These are phyloP conservation scores for Pempheris klunzingeri DNA, from an alignment of 2,797 vertebrate species.

Conservation along the genomic window DNA sequence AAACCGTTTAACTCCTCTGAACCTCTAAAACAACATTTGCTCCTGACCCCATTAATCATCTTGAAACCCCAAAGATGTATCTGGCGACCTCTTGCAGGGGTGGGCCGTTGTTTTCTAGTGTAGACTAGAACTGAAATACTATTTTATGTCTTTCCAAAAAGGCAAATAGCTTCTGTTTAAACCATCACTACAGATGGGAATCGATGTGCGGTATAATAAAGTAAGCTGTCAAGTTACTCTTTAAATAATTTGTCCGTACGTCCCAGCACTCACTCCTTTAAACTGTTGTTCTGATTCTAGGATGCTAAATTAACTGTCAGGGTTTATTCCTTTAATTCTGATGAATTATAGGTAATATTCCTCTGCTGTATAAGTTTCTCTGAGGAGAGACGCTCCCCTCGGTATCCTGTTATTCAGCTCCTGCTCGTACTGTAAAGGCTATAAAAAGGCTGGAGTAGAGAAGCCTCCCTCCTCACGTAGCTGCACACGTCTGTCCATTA, in stretches of 20 bases:
- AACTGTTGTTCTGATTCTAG: not conserved
- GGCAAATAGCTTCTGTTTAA: not conserved
- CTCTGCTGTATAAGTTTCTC: not conserved
- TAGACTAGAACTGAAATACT: not conserved
- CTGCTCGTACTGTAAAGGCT: conserved; percentile 2
- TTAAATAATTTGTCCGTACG: not conserved
- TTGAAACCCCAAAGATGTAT: not conserved
- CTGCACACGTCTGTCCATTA: conserved; percentile 30
- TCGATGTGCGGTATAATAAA: not conserved
- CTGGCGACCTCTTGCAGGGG: not conserved
- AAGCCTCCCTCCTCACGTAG: not conserved
- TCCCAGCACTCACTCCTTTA: not conserved
- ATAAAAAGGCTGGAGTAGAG: conserved; percentile 12
- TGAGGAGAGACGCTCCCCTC: not conserved
- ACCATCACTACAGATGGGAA: not conserved
- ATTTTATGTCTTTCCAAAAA: not conserved
- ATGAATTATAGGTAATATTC: not conserved
- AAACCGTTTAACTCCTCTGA: not conserved
- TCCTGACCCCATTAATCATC: not conserved
- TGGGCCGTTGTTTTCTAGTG: not conserved
- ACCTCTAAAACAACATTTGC: not conserved
- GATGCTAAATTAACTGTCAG: not conserved
- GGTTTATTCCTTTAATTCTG: not conserved
- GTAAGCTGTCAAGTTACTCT: not conserved
- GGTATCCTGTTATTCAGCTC: not conserved